Base-by-base conservation (phyloP, 2,888 invertebrate species). In the Calameuta filiformis region DNA sequence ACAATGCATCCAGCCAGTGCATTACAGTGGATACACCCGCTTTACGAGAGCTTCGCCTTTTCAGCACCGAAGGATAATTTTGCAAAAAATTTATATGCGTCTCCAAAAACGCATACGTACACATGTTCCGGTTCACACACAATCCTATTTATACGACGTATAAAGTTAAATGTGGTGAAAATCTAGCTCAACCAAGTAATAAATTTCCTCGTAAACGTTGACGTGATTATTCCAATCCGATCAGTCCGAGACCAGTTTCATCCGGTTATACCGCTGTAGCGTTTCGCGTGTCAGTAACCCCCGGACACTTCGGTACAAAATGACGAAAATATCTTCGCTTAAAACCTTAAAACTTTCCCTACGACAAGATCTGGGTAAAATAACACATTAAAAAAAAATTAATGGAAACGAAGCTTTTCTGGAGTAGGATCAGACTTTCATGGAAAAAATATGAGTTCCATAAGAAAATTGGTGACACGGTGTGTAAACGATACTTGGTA, bases 151-250 rank as follows among this genome's bases (percentile, higher is more conserved):
- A 82, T 80, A 79, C 69, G 71, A 79, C 78, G 78, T 81, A 78
- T 83, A 83, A 85, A 85, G 83, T 85, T 83, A 82, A 84, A 85
- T 84, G 83, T 82, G 82, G 82, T 82, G 83, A 85, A 83, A 85
- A 85, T 82, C 83, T 80, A 78, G 80, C 79, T 81, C 69, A 76
- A 80, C 76, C 79, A 78, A 80, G 79, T 79, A 83, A 85, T 83
- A 85, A 87, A 86, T 84, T 83, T 73, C 35, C 73, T 75, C 80
- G 79, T 82, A 82, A 84, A 84, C 73, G 79, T 77, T 78, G 80
- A 81, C 82, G 77, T 82, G 81, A 85, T 85, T 84, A 85, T 80
- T 80, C 79, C 75, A 80, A 82, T 83, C 79, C 80, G 71, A 68
- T 78, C 69, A 73, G 76, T 75, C 34, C 74, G 73, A 77, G 56